Conservation (phyloP, 2,797 vertebrate genomes). For the Nyctibius grandis region DNA sequence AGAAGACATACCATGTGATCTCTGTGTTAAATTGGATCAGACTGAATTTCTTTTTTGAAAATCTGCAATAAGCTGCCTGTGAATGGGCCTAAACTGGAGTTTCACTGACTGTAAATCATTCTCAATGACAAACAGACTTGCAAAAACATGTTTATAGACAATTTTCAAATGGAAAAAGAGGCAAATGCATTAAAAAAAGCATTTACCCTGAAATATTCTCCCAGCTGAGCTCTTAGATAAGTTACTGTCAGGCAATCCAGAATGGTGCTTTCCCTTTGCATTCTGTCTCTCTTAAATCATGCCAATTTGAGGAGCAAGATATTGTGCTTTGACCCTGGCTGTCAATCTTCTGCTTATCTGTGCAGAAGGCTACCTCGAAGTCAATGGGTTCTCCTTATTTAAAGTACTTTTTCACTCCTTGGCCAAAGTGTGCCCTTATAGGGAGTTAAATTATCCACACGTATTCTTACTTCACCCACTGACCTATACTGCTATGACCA, state of each 20-base stretch:
- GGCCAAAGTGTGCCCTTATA: neutral
- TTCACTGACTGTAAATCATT: conserved; percentile 24
- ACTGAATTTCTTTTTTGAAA: conserved; percentile 15
- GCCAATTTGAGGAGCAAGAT: neutral
- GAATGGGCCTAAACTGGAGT: conserved; percentile 16
- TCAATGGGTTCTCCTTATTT: neutral
- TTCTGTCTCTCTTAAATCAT: neutral
- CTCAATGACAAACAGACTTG: conserved; percentile 21
- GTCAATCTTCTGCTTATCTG: conserved; percentile 19
- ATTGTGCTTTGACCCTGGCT: conserved; percentile 21
- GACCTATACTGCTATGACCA: conserved; percentile 9
- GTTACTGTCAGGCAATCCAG: conserved; percentile 9
- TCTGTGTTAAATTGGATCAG: conserved; percentile 7
- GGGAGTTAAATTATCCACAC: conserved; percentile 1
- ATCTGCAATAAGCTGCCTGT: neutral
- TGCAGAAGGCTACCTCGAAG: neutral
- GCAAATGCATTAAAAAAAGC: neutral
- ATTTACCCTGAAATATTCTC: conserved; percentile 36
- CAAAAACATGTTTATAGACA: conserved; percentile 8
- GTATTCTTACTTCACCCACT: conserved; percentile 13
- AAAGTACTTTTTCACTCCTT: neutral
- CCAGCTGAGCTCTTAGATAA: neutral
- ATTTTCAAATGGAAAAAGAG: conserved; percentile 14
- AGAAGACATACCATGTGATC: conserved; percentile 6
- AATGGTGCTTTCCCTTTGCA: conserved; percentile 13